Evolutionary conservation across 92 coral and sea anemone species (phyloP).

Genomic region (Isaurus tuberculatus): DNA sequence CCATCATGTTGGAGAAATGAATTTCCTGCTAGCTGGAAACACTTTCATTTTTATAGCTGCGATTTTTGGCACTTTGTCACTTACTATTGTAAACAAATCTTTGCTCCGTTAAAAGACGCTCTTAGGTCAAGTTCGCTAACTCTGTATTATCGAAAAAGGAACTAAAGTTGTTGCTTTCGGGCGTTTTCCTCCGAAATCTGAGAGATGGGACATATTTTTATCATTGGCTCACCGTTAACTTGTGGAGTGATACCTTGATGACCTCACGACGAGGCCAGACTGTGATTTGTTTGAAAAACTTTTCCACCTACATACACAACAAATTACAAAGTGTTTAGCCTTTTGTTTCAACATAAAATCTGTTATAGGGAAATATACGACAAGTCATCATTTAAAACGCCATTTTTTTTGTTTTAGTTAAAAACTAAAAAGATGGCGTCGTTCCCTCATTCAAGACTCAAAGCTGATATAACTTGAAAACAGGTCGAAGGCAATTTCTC

Average conservation of each 20-base stretch:
- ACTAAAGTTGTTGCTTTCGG: not conserved
- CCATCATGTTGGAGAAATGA: slow-evolving; percentile 1
- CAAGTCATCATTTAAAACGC: not conserved
- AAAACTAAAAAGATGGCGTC: slow-evolving; percentile 7
- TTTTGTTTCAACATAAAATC: not conserved
- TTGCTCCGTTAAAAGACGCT: slow-evolving; percentile 29
- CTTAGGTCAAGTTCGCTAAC: slow-evolving; percentile 1
- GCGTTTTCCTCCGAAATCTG: slow-evolving; percentile 12
- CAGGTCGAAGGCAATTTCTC: not conserved
- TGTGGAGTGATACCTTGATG: slow-evolving; percentile 28
- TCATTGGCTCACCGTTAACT: slow-evolving; percentile 8
- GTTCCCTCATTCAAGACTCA: not conserved
- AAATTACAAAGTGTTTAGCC: not conserved
- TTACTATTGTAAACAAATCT: slow-evolving; percentile 26
- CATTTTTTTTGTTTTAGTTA: not conserved
- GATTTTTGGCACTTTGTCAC: slow-evolving; percentile 47
- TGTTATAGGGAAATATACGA: not conserved
- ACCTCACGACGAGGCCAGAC: slow-evolving; percentile 7
- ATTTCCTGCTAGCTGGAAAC: slow-evolving; percentile 45
- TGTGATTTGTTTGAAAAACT: slow-evolving; percentile 13
- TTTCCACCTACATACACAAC: not conserved
- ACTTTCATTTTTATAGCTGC: slow-evolving; percentile 33
- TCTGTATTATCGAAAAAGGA: not conserved
- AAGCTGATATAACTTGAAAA: not conserved
- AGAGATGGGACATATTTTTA: not conserved